These are phyloP conservation scores for Pycnonotus jocosus DNA, from an alignment of 2,113 vertebrate species.

Conservation along the genomic window DNA sequence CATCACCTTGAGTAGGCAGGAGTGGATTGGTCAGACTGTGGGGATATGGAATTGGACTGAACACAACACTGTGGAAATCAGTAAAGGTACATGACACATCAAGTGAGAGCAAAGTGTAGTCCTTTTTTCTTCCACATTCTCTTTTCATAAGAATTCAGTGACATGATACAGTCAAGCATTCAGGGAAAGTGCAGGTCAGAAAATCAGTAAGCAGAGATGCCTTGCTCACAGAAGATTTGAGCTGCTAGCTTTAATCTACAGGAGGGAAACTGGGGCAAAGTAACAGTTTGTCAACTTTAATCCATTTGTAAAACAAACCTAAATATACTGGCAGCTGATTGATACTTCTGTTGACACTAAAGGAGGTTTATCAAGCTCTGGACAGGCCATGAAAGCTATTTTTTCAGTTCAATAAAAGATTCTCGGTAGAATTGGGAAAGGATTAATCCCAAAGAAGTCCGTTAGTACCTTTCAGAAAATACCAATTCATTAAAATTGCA, in stretches of 20 bases:
- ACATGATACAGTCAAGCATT: neutral
- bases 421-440: neutral
- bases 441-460: neutral
- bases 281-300: neutral
- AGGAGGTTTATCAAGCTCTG: neutral
- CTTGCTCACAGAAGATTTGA: neutral
- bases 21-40: neutral
- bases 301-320: neutral
- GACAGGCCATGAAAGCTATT: neutral
- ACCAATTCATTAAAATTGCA: neutral
- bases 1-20: neutral
- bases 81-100: neutral
- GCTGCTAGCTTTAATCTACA: neutral
- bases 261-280: neutral
- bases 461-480: neutral
- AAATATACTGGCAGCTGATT: neutral
- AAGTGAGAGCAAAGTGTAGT: neutral
- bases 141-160: neutral
- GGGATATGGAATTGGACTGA: neutral
- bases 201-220: neutral
- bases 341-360: neutral
- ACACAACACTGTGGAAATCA: neutral
- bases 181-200: neutral
- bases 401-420: neutral
- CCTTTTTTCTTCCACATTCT: accelerated